Evolutionary conservation across 2,888 invertebrate species (phyloP).

Genomic region (Calameuta idolon): DNA sequence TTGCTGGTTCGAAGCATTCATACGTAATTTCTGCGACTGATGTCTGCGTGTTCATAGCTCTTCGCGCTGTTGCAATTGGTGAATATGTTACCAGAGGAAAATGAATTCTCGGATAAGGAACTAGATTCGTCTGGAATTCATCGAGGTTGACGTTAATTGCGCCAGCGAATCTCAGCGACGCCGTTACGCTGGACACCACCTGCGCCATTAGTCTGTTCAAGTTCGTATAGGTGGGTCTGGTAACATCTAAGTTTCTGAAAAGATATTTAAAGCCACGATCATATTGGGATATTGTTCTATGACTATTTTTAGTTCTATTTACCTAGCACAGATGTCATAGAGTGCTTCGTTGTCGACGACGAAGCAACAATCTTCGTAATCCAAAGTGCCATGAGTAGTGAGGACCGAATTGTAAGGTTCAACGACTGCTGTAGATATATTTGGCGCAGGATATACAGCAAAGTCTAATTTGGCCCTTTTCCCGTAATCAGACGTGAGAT

Average conservation of each 20-base stretch:
- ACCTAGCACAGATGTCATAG: conserved; percentile 78
- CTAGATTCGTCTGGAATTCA: conserved; percentile 84
- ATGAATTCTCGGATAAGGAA: conserved; percentile 90
- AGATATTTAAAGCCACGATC: background rate
- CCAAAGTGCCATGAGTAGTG: conserved; percentile 77
- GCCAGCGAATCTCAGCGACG: conserved; percentile 78
- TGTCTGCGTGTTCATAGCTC: conserved; percentile 74
- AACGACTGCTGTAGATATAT: conserved; percentile 80
- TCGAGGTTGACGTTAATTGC: conserved; percentile 76
- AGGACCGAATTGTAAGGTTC: conserved; percentile 83
- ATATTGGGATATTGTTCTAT: background rate
- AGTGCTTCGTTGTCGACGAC: conserved; percentile 82
- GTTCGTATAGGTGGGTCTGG: conserved; percentile 87
- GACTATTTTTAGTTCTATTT: background rate
- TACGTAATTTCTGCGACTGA: conserved; percentile 79
- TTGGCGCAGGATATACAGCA: conserved; percentile 87
- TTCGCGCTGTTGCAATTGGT: conserved; percentile 74
- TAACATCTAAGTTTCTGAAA: conserved; percentile 76
- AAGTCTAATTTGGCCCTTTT: conserved; percentile 76
- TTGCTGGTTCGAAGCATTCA: conserved; percentile 84
- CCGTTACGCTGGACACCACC: conserved; percentile 78
- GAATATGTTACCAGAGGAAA: conserved; percentile 85
- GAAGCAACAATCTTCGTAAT: conserved; percentile 78
- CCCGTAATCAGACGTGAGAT: conserved; percentile 73
- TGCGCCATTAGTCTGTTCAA: conserved; percentile 84